These are phyloP conservation scores for Atta texana DNA, from an alignment of 1,140 invertebrate species.

Conservation along the genomic window DNA sequence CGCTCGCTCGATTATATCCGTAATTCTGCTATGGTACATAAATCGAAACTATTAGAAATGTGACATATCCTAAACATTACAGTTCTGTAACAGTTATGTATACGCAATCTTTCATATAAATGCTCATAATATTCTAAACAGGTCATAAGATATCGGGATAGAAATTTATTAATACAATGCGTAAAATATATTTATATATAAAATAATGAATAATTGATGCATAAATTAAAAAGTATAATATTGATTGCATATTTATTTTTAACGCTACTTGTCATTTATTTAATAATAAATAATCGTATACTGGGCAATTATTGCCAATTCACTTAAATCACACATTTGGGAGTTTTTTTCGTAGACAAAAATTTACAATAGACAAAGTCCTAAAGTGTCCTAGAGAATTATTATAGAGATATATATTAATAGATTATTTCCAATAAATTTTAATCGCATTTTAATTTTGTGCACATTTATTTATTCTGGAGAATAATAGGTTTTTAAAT, in stretches of 20 bases:
- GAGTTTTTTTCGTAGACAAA: background rate
- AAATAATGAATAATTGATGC: conserved; percentile 10
- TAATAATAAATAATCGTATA: background rate
- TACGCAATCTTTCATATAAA: background rate
- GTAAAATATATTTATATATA: background rate
- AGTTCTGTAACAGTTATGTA: background rate
- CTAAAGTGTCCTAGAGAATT: background rate
- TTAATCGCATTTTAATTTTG: background rate
- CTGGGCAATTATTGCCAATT: background rate
- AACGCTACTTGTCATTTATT: background rate
- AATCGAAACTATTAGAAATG: background rate
- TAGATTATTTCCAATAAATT: background rate
- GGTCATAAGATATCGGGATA: background rate
- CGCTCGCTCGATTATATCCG: conserved; percentile 45
- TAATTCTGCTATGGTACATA: background rate
- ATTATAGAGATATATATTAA: background rate
- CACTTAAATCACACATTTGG: background rate
- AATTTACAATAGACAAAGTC: background rate
- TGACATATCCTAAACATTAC: background rate
- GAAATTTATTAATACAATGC: background rate
- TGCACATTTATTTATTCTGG: background rate
- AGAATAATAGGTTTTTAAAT: background rate
- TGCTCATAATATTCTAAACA: background rate
- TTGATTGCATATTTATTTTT: background rate
- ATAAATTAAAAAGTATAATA: background rate